These are phyloP conservation scores for Ephialtes manifestator DNA, from an alignment of 2,888 invertebrate genomes.

Conservation along the genomic window DNA sequence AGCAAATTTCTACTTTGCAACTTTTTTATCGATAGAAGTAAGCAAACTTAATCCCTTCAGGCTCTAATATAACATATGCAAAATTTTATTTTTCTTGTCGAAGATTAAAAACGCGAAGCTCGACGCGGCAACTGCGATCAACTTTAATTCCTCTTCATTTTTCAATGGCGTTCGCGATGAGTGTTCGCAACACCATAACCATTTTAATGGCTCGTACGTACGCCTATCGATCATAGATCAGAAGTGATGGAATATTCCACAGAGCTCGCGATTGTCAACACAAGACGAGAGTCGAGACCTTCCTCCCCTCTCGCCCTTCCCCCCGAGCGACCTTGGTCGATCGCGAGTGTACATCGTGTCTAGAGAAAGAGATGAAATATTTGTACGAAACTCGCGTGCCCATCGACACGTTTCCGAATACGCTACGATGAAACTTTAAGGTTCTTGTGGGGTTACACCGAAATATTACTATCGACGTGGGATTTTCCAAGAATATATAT, in stretches of 20 bases:
- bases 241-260: conserved; percentile 42
- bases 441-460: background rate
- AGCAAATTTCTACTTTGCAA: no score
- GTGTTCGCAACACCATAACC: conserved; percentile 13
- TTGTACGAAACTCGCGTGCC: background rate
- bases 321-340: conserved; percentile 4
- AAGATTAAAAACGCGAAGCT: background rate
- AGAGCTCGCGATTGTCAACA: conserved; percentile 12
- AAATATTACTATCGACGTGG: no score
- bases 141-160: background rate
- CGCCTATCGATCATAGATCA: conserved; percentile 52
- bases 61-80: no score
- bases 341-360: background rate
- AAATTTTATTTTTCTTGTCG: background rate
- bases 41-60: background rate
- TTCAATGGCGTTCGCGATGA: background rate
- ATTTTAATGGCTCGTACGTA: conserved; percentile 14
- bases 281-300: background rate
- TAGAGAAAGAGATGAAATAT: conserved; percentile 17
- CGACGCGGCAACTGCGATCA: background rate
- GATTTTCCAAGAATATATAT: no score
- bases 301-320: background rate
- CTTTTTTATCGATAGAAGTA: background rate
- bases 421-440: background rate
- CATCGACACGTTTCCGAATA: conserved; percentile 8